These are phyloP conservation scores for Latrodectus hesperus DNA, from an alignment of 2,888 invertebrate species.

Conservation along the genomic window DNA sequence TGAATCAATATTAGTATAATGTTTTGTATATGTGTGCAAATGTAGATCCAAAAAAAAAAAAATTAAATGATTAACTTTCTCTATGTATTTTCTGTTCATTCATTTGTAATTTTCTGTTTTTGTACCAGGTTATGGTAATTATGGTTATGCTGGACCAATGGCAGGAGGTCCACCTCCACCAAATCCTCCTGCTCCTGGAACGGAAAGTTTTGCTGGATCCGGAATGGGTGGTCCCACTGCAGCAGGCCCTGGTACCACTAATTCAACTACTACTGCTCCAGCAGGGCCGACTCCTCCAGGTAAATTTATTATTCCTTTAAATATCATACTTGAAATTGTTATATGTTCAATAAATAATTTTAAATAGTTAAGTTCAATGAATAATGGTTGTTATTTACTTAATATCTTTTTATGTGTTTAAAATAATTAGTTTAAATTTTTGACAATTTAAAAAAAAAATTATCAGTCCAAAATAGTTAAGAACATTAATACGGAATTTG, in stretches of 20 bases:
- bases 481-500: no score
- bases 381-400: no score
- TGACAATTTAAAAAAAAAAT: no score
- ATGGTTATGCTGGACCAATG: constrained; percentile 61
- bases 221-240: constrained; percentile 38
- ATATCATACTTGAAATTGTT: no score
- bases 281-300: constrained; percentile 51
- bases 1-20: background rate
- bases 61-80: background rate
- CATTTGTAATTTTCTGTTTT: no score
- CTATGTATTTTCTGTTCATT: background rate
- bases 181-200: constrained; percentile 61
- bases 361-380: no score
- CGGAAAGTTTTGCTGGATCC: constrained; percentile 47
- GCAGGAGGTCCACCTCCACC: constrained; percentile 62
- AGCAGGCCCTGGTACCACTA: constrained; percentile 9
- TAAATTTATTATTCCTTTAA: background rate
- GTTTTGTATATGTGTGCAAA: background rate
- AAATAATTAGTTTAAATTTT: no score
- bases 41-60: background rate
- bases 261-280: constrained; percentile 6
- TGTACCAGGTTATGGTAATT: constrained; percentile 40
- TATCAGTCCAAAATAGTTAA: no score
- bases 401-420: no score
- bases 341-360: no score